These are phyloP conservation scores for Callionymus lyra DNA, from an alignment of 2,113 vertebrate species.

Conservation along the genomic window DNA sequence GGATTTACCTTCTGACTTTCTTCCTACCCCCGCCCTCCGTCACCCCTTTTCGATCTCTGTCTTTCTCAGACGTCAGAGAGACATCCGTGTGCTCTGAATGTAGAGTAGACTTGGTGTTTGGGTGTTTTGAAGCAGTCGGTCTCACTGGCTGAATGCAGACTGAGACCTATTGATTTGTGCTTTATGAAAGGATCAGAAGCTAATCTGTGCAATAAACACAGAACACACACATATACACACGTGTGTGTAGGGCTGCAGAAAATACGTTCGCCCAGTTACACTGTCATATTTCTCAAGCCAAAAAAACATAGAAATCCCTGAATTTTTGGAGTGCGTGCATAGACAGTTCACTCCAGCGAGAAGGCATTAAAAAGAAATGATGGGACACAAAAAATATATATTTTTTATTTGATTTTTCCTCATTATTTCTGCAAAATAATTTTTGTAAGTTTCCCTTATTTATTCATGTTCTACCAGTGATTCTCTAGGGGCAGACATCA, in stretches of 20 bases:
- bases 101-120: constrained; percentile 35
- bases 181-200: constrained; percentile 41
- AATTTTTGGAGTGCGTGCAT: no score
- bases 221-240: constrained; percentile 2
- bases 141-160: constrained; percentile 35
- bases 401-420: no score
- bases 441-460: no score
- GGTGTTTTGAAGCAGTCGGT: constrained; percentile 65
- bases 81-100: constrained; percentile 42
- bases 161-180: constrained; percentile 45
- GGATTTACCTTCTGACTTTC: constrained; percentile 6
- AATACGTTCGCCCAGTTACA: no score
- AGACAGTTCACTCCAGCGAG: no score
- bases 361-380: no score
- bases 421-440: no score
- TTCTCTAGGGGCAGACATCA: no score
- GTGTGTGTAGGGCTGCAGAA: background rate
- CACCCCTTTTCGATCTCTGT: constrained; percentile 9
- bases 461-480: no score
- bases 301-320: no score
- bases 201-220: constrained; percentile 34
- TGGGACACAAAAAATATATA: no score
- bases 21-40: background rate
- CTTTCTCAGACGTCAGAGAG: constrained; percentile 35
- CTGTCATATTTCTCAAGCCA: no score